A percentile compares a stretch with the other conserved stretches of the same genome.
Conservation (phyloP, 37 sponge, comb jelly and placozoan genomes). For the Hexactinellida sp. region DNA sequence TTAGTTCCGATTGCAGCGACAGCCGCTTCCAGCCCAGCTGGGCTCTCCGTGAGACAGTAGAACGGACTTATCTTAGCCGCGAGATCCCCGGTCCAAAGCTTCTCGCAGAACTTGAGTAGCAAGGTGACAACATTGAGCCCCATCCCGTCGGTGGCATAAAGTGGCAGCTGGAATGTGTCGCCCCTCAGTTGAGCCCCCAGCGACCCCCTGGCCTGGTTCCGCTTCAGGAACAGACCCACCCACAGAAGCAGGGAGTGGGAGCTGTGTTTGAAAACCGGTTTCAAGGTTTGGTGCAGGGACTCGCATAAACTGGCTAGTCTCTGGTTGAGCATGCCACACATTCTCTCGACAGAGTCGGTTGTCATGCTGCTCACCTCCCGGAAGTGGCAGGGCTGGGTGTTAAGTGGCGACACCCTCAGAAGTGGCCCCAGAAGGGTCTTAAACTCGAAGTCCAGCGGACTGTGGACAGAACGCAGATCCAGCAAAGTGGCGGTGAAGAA, state of each 20-base stretch:
- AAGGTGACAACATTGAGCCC: background rate
- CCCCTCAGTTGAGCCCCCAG: background rate
- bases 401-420: background rate
- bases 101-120: background rate
- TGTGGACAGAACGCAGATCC: background rate
- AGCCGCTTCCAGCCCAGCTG: background rate
- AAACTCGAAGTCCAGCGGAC: background rate
- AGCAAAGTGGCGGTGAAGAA: background rate
- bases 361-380: background rate
- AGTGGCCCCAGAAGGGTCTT: background rate
- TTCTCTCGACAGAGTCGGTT: background rate
- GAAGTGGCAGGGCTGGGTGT: background rate
- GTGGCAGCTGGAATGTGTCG: background rate
- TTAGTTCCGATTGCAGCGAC: background rate
- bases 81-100: background rate
- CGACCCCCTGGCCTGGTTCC: background rate
- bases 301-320: background rate
- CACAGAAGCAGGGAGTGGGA: background rate
- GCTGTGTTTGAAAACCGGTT: constrained; percentile 1
- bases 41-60: background rate
- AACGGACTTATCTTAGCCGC: background rate
- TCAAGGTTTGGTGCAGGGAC: background rate
- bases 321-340: background rate
- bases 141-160: background rate
- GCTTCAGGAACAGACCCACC: background rate